These are phyloP conservation scores for Cyrtorhinus lividipennis DNA, from an alignment of 1,140 invertebrate genomes.

Conservation along the genomic window DNA sequence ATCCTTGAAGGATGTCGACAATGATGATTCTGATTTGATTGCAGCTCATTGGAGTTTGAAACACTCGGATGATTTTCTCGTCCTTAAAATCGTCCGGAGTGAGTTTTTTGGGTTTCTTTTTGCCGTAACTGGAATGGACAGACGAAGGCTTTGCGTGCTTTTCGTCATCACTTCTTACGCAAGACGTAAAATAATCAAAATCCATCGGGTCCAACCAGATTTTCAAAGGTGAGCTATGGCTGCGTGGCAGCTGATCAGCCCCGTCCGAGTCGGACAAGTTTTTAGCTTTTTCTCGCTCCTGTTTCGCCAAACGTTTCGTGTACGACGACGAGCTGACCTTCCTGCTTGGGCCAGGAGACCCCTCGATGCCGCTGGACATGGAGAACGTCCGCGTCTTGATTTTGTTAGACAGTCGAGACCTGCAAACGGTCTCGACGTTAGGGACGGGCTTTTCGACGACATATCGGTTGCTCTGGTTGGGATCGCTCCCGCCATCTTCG, in stretches of 20 bases:
- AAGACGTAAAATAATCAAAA: conserved; percentile 46
- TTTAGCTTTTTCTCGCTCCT: conserved; percentile 10
- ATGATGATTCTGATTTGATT: conserved; percentile 42
- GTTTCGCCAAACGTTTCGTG: conserved; percentile 28
- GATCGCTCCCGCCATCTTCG: conserved; percentile 12
- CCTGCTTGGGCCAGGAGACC: conserved; percentile 1
- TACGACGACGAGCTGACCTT: conserved; percentile 14
- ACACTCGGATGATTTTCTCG: conserved; percentile 36
- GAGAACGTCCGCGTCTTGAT: conserved; percentile 1
- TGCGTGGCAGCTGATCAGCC: conserved; percentile 26
- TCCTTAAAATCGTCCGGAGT: conserved; percentile 38
- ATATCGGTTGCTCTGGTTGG: background rate
- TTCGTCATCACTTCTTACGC: conserved; percentile 40
- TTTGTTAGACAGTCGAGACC: conserved; percentile 3
- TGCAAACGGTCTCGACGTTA: conserved; percentile 11
- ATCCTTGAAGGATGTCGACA: conserved; percentile 39
- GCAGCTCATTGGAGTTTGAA: conserved; percentile 36
- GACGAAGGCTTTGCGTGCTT: conserved; percentile 24
- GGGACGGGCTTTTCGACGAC: background rate
- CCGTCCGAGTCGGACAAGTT: conserved; percentile 12
- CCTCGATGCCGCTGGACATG: conserved; percentile 11
- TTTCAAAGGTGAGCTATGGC: conserved; percentile 27
- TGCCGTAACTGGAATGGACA: conserved; percentile 4
- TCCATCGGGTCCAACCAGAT: conserved; percentile 43
- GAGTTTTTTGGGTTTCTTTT: conserved; percentile 29